Conservation (phyloP, 2,113 vertebrate genomes). For the Zeus faber region DNA sequence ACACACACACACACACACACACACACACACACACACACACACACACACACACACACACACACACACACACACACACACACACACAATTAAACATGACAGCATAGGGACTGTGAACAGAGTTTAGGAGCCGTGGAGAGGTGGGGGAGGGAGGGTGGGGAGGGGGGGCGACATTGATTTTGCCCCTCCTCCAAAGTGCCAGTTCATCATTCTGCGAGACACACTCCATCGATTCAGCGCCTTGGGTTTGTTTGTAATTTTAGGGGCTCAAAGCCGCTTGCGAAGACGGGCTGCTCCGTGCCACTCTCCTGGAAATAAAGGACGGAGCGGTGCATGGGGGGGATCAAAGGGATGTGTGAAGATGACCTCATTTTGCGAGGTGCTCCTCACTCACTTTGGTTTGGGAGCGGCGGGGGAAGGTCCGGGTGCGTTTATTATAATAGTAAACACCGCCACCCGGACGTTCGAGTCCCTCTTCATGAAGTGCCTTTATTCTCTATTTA, state of each 20-base stretch:
- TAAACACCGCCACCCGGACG: too few species aligned
- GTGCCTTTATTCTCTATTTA: too few species aligned
- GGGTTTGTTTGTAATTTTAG: slow-evolving; percentile 80
- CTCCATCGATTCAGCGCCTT: slow-evolving; percentile 71
- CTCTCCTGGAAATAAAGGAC: slow-evolving; percentile 55
- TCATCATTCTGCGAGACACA: slow-evolving; percentile 76
- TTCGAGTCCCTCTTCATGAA: too few species aligned
- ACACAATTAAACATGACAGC: slow-evolving; percentile 26
- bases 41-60: slow-evolving; percentile 1
- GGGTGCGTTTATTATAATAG: too few species aligned
- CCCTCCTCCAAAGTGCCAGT: slow-evolving; percentile 71
- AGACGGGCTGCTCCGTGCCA: slow-evolving; percentile 66
- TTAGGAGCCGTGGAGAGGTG: slow-evolving; percentile 15
- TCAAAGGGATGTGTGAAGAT: slow-evolving; percentile 54
- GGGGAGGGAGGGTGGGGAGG: slow-evolving; percentile 19
- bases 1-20: not conserved
- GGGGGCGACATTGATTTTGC: slow-evolving; percentile 71
- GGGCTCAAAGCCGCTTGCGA: slow-evolving; percentile 66
- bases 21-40: not conserved
- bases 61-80: slow-evolving; percentile 13
- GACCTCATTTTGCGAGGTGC: slow-evolving; percentile 56
- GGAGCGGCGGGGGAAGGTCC: slow-evolving; percentile 10
- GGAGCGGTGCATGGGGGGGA: too few species aligned
- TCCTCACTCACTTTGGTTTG: slow-evolving; percentile 24
- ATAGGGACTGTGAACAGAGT: slow-evolving; percentile 33